Evolutionary conservation across 2,797 vertebrate genomes (phyloP), one percentile per base, ranked within the genome.

Genomic region (Etheostoma nigrum): DNA sequence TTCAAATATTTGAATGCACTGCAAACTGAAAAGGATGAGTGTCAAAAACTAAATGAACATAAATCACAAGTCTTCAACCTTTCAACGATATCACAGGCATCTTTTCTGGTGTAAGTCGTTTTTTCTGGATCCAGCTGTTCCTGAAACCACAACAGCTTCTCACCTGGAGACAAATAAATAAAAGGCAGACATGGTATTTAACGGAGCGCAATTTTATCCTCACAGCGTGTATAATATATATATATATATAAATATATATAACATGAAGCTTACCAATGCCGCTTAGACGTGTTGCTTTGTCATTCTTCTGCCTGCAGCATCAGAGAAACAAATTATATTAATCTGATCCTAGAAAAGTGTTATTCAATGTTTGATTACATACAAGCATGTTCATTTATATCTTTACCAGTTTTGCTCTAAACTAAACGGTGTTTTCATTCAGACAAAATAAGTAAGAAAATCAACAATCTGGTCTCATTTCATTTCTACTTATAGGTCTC

Each of bases 141-240:
- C 80, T 98, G 97, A 94, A 99, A 99, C 98, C 98, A 99, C 47
- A 96, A 80, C 63, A 99, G 94, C 88, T 97, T 99, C 87, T 99
- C 98, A 81, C 97, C 98, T 99, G 63, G 10, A 67, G 8, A 47
- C 36, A 76, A n/a, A 45, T 4, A 25, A 11, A 60, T 5, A 36
- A 21, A 14, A 15, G 11, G 44, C 6, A 52, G 4, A 60, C 13
- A 61, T 0, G 12, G 0, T 13, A 19, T 51, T 48, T n/a, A 19
- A 33, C 10, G 4, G 14, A 10, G 21, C 21, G 4, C 1, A 1
- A 19, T 16, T 23, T 65, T 0, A 27, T 16, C 10, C 5, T 60
- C 12, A 12, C n/a, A 53, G 42, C 1, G 7, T 25, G 2, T 25
- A 16, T 5, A 8, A 52, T 4, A 44, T 8, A 13, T 9, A 44